These are phyloP conservation scores for Synodontis membranacea DNA, from an alignment of 2,113 vertebrate genomes.

Conservation along the genomic window DNA sequence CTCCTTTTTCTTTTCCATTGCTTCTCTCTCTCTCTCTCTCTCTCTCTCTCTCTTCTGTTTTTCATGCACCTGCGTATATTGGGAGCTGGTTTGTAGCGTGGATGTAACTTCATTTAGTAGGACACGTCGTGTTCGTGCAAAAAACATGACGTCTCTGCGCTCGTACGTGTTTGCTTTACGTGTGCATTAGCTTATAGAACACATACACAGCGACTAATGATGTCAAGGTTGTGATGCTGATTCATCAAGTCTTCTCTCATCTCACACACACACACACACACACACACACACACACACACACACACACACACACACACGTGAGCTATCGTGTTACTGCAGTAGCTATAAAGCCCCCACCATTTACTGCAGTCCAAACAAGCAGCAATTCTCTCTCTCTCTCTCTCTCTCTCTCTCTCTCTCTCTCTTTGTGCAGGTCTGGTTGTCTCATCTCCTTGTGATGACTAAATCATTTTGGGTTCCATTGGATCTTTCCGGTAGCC, in stretches of 20 bases:
- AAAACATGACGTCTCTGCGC: background rate
- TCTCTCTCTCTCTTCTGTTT: conserved; percentile 36
- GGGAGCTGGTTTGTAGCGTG: background rate
- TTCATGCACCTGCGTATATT: conserved; percentile 39
- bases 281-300: conserved; percentile 5
- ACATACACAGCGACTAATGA: background rate
- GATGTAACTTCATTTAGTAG: conserved; percentile 35
- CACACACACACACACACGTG: background rate
- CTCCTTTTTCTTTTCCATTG: conserved; percentile 36
- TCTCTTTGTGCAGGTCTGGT: background rate
- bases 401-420: background rate
- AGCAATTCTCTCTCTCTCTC: background rate
- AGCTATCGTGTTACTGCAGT: conserved; percentile 13
- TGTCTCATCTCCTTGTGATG: conserved; percentile 18
- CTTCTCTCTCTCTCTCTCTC: conserved; percentile 29
- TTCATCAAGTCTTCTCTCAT: conserved; percentile 4
- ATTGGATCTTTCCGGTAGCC: conserved; percentile 1
- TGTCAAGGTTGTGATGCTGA: background rate
- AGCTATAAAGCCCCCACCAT: conserved; percentile 5
- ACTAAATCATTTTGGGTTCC: conserved; percentile 1
- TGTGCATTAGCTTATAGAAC: background rate
- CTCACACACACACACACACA: background rate
- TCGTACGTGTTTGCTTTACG: conserved; percentile 11
- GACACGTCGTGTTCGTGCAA: conserved; percentile 9
- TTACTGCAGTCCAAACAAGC: conserved; percentile 12